Conservation (phyloP, 2,888 invertebrate genomes). For the Pachycephus smyrnensis region DNA sequence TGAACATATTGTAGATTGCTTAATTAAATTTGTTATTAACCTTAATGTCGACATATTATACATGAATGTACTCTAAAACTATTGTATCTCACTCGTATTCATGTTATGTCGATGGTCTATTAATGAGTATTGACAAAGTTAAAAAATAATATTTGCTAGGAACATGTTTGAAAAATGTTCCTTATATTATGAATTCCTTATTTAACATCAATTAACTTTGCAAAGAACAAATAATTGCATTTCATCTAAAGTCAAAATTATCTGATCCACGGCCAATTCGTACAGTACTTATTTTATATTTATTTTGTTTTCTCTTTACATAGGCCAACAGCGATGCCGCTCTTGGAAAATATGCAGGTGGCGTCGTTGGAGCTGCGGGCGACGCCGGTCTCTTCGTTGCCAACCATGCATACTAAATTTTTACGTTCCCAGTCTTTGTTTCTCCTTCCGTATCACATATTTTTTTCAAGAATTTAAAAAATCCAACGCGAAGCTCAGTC, state of each 20-base stretch:
- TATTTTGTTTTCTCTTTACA: constrained; percentile 42
- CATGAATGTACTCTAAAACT: neutral
- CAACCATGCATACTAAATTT: constrained; percentile 92
- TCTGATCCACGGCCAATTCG: neutral
- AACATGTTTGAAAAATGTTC: no score
- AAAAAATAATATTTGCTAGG: neutral
- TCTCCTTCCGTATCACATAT: neutral
- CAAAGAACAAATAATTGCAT: neutral
- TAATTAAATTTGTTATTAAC: neutral
- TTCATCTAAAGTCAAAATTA: neutral
- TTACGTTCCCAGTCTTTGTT: constrained; percentile 1
- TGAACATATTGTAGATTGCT: neutral
- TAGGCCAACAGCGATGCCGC: constrained; percentile 95
- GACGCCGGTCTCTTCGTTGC: constrained; percentile 92
- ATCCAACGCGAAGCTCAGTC: neutral
- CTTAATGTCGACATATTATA: neutral
- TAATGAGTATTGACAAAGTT: neutral
- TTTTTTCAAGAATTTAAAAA: neutral
- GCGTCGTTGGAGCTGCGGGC: constrained; percentile 87
- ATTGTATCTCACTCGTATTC: neutral
- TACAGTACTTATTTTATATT: neutral
- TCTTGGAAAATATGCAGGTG: constrained; percentile 93
- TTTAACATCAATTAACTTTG: no score
- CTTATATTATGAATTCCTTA: no score
- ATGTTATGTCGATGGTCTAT: neutral